A percentile compares a stretch with the other conserved stretches of the same genome.
phyloP scores from a whole-genome alignment of 2,888 invertebrate species.

The Heliconius hortense region DNA sequence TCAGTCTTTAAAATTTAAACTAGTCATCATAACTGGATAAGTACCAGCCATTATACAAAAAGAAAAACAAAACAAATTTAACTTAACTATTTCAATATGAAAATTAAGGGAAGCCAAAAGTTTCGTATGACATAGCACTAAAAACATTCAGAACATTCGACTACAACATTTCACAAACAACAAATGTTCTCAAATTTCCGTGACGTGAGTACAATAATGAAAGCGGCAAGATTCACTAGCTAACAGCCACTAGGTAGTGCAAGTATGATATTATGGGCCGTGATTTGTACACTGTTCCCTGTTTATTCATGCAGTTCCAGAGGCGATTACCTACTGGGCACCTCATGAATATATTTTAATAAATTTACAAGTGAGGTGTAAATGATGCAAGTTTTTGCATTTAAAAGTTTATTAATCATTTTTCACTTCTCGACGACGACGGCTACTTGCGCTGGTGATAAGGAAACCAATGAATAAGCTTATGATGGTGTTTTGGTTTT shows the following conservation, averaged over 20 bases:
- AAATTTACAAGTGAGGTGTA: slow-evolving; percentile 72
- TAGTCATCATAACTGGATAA: too few relatives aligned
- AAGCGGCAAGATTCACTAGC: slow-evolving; percentile 9
- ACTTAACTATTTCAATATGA: neutral
- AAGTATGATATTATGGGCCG: slow-evolving; percentile 48
- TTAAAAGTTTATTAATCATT: slow-evolving; percentile 73
- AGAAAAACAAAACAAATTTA: neutral
- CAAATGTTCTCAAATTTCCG: slow-evolving; percentile 11
- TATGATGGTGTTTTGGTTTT: slow-evolving; percentile 7
- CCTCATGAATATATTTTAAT: slow-evolving; percentile 79
- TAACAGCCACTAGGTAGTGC: slow-evolving; percentile 15
- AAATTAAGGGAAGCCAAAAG: neutral
- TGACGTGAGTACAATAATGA: slow-evolving; percentile 1
- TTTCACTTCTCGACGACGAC: slow-evolving; percentile 38
- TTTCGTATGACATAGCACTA: neutral
- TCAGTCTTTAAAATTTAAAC: too few relatives aligned
- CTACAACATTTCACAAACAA: neutral
- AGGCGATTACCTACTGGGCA: slow-evolving; percentile 74
- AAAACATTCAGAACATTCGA: neutral
- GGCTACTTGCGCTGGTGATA: slow-evolving; percentile 23
- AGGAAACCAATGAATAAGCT: slow-evolving; percentile 33
- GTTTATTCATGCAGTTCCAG: slow-evolving; percentile 76
- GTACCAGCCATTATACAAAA: too few relatives aligned
- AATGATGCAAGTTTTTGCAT: slow-evolving; percentile 79
- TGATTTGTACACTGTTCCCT: slow-evolving; percentile 75